Evolutionary conservation across 2,888 invertebrate species (phyloP).

Genomic region (Cheiracanthium punctorium): DNA sequence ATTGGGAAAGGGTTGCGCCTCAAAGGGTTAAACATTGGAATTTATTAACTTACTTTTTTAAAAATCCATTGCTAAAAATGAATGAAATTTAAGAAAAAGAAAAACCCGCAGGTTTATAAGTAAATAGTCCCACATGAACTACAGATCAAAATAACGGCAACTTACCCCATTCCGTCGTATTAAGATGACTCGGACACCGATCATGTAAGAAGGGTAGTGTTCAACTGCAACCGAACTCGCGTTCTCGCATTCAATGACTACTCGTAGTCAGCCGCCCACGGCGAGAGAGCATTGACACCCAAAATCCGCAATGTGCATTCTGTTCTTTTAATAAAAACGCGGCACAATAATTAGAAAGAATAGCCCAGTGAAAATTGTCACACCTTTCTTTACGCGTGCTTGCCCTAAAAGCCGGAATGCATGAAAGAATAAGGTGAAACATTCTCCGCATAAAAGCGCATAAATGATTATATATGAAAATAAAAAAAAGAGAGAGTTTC

Average conservation of each 20-base stretch:
- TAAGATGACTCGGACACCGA: conserved; percentile 32
- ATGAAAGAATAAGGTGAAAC: background rate
- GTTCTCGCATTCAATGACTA: background rate
- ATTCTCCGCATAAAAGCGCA: background rate
- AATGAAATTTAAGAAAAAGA: no score
- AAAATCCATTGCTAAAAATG: no score
- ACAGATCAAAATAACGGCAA: no score
- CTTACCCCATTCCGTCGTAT: conserved; percentile 39
- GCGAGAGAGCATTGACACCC: conserved; percentile 36
- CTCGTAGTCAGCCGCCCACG: background rate
- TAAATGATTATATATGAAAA: background rate
- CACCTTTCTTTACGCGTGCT: conserved; percentile 41
- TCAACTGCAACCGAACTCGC: background rate
- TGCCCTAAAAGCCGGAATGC: conserved; percentile 6
- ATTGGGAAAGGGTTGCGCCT: no score
- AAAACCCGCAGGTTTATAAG: no score
- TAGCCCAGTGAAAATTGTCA: background rate
- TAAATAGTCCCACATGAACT: no score
- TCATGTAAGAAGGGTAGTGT: conserved; percentile 15
- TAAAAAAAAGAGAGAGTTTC: background rate
- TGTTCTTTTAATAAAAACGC: conserved; percentile 8
- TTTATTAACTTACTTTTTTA: no score
- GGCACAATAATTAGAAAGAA: conserved; percentile 52
- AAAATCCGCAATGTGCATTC: background rate
- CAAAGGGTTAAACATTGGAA: no score